These are phyloP conservation scores for Pristiophorus japonicus DNA, from an alignment of 2,113 vertebrate species.

Conservation along the genomic window DNA sequence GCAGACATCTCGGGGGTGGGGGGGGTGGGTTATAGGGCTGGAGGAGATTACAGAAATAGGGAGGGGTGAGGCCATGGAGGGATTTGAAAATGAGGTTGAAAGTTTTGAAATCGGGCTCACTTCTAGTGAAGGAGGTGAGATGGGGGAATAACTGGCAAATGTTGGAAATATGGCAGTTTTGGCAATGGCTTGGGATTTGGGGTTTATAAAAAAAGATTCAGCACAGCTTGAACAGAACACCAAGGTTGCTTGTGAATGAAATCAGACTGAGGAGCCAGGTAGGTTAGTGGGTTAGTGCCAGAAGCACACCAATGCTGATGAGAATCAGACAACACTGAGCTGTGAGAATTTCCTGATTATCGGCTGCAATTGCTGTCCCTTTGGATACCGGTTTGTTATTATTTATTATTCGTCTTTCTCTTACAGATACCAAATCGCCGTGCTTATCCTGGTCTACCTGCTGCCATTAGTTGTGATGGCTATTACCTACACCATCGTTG, in stretches of 20 bases:
- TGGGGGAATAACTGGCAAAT: too few relatives aligned
- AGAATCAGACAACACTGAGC: neutral
- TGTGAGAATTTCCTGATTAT: neutral
- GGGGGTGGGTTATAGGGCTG: too few relatives aligned
- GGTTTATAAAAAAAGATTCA: neutral
- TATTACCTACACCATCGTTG: constrained; percentile 90
- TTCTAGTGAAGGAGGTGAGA: too few relatives aligned
- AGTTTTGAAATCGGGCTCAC: too few relatives aligned
- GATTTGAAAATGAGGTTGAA: too few relatives aligned
- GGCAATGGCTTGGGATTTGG: neutral
- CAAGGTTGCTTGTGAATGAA: neutral
- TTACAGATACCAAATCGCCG: constrained; percentile 83
- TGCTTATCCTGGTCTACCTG: constrained; percentile 79
- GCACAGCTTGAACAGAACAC: neutral
- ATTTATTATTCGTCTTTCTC: constrained; percentile 36
- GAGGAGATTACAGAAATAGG: too few relatives aligned
- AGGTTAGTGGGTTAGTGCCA: neutral
- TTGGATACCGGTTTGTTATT: neutral
- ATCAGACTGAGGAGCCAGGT: neutral
- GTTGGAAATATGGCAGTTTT: too few relatives aligned
- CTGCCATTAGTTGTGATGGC: constrained; percentile 89
- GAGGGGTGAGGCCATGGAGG: too few relatives aligned
- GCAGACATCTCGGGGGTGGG: too few relatives aligned
- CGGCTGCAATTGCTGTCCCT: neutral
- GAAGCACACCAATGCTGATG: neutral